Conservation (phyloP, 2,113 vertebrate genomes). For the Actenoides hombroni region DNA sequence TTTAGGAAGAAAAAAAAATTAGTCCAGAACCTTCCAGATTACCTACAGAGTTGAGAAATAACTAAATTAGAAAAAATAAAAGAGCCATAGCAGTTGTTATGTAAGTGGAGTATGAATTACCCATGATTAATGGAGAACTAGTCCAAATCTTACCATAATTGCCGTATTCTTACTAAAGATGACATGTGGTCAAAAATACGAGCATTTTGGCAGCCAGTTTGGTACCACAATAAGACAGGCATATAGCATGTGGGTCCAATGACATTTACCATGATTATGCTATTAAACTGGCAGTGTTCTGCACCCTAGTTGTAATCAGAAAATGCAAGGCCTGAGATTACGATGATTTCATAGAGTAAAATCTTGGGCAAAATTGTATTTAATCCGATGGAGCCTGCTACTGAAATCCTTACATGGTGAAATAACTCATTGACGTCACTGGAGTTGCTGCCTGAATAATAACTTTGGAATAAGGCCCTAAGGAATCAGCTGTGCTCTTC, state of each 20-base stretch:
- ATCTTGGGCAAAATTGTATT: not conserved
- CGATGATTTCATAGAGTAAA: not conserved
- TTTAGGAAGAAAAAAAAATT: not conserved
- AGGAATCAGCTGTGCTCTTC: conserved; percentile 9
- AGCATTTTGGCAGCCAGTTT: conserved; percentile 15
- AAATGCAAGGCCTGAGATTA: not conserved
- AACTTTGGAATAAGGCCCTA: not conserved
- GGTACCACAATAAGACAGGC: not conserved
- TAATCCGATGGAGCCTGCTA: not conserved
- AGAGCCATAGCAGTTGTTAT: not conserved
- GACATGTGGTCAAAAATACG: not conserved
- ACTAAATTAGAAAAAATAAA: conserved; percentile 11
- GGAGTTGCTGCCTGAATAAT: not conserved
- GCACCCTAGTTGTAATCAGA: not conserved
- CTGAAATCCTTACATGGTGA: not conserved
- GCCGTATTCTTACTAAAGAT: not conserved
- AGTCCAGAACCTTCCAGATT: not conserved
- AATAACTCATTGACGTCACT: not conserved
- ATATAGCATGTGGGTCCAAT: not conserved
- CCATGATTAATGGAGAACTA: not conserved
- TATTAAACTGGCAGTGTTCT: not conserved
- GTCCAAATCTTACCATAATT: conserved; percentile 34
- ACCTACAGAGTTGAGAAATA: not conserved
- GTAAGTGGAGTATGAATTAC: not conserved
- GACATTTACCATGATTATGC: not conserved